Conservation (phyloP, 2,113 vertebrate genomes). For the Pluvialis apricaria region DNA sequence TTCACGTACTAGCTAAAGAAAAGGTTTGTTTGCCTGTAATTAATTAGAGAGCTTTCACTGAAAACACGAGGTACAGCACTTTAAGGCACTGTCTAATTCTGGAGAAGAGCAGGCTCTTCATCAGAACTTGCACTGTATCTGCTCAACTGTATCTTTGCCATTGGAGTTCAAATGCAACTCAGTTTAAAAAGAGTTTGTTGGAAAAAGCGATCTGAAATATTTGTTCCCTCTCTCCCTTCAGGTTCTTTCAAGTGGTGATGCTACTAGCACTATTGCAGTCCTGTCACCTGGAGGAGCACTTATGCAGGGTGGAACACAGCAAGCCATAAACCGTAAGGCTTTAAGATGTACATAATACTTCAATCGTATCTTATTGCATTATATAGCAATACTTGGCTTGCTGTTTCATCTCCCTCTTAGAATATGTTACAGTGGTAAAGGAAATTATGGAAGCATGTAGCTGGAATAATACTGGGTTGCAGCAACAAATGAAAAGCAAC, state of each 20-base stretch:
- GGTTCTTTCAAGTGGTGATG: constrained; percentile 91
- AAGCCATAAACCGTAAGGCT: constrained; percentile 93
- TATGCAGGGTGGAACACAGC: constrained; percentile 91
- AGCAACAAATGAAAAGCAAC: not conserved
- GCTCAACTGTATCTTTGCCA: not conserved
- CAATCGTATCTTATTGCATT: not conserved
- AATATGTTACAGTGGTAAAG: not conserved
- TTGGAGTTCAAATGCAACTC: not conserved
- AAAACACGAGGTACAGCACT: not conserved
- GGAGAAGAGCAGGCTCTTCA: not conserved
- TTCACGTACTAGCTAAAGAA: not conserved
- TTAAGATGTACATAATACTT: not conserved
- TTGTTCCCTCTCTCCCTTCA: constrained; percentile 34
- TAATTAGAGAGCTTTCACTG: not conserved
- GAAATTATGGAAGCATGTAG: not conserved
- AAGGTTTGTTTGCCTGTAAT: not conserved
- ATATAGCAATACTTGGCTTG: not conserved
- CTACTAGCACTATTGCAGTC: constrained; percentile 86
- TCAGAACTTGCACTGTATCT: not conserved
- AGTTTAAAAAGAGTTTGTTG: not conserved
- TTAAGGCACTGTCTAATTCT: not conserved
- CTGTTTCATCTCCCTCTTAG: not conserved
- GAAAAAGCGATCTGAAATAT: not conserved
- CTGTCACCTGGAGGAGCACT: constrained; percentile 94
- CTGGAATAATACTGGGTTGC: not conserved